These are phyloP conservation scores for Poecilia picta DNA, from an alignment of 2,797 vertebrate genomes.

Conservation along the genomic window DNA sequence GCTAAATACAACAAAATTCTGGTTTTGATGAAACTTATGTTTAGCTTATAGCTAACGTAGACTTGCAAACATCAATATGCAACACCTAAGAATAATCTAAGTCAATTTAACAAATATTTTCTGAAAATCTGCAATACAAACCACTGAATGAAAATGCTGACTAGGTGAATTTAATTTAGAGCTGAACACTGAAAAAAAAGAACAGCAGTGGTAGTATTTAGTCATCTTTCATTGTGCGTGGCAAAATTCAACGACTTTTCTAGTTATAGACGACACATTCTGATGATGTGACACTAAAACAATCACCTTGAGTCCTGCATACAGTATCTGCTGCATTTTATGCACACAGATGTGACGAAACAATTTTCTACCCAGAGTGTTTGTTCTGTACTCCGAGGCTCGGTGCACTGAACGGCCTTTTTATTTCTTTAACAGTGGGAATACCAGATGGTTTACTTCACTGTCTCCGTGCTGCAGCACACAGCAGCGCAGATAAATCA, in stretches of 20 bases:
- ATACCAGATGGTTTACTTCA: slow-evolving; percentile 81
- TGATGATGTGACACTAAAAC: slow-evolving; percentile 1
- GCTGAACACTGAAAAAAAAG: slow-evolving; percentile 25
- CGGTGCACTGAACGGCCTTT: slow-evolving; percentile 31
- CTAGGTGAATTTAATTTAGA: slow-evolving; percentile 41
- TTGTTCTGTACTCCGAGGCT: slow-evolving; percentile 42
- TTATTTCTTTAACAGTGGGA: slow-evolving; percentile 74
- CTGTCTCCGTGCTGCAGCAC: slow-evolving; percentile 68
- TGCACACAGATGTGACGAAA: slow-evolving; percentile 41
- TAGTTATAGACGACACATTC: background rate
- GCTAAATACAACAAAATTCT: background rate
- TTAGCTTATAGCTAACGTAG: background rate
- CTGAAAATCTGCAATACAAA: too few relatives aligned
- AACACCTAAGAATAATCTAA: background rate
- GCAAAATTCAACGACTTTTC: slow-evolving; percentile 24
- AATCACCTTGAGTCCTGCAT: background rate
- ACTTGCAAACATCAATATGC: background rate
- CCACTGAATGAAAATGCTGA: slow-evolving; percentile 20
- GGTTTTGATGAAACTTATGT: background rate
- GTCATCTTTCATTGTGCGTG: slow-evolving; percentile 19
- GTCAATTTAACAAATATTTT: background rate
- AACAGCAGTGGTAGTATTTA: slow-evolving; percentile 4
- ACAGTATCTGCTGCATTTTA: slow-evolving; percentile 4
- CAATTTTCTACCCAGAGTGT: slow-evolving; percentile 40
- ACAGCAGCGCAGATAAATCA: slow-evolving; percentile 74